Percentiles rank a stretch among this genome's conserved stretches.
Evolutionary conservation across 2,888 invertebrate genomes (phyloP).

Genomic region (Plagodis dolabraria): DNA sequence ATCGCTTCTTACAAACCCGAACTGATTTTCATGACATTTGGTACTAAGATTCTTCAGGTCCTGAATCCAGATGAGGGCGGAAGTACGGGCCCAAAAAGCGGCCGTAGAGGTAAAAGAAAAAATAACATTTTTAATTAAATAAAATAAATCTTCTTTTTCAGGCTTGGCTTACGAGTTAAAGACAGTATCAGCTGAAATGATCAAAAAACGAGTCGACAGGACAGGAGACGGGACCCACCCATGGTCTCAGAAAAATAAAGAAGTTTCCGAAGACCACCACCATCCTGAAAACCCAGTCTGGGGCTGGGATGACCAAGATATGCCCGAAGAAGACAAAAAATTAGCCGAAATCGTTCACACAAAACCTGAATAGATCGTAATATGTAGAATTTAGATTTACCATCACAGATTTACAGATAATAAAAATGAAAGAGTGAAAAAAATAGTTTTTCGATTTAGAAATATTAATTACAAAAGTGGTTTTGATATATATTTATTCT

Average conservation of each 20-base stretch:
- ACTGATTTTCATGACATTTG: too few species aligned
- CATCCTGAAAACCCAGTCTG: conserved; percentile 86
- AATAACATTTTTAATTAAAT: neutral
- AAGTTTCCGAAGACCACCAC: conserved; percentile 68
- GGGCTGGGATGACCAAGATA: conserved; percentile 94
- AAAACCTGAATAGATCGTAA: conserved; percentile 54
- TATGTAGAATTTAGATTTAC: conserved; percentile 4
- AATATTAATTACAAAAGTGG: too few species aligned
- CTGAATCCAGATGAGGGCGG: too few species aligned
- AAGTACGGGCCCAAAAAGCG: too few species aligned
- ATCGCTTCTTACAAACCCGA: too few species aligned
- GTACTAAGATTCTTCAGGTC: too few species aligned
- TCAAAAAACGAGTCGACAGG: conserved; percentile 87
- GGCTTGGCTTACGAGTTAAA: conserved; percentile 95
- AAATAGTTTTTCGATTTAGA: too few species aligned
- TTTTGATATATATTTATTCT: too few species aligned
- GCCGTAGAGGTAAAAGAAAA: too few species aligned
- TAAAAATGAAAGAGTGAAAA: too few species aligned
- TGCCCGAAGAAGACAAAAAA: conserved; percentile 88
- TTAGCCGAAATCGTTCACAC: conserved; percentile 74
- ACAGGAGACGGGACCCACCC: conserved; percentile 90
- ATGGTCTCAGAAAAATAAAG: conserved; percentile 50
- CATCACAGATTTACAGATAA: too few species aligned
- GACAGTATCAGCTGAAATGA: conserved; percentile 89
- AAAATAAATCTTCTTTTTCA: conserved; percentile 45